phyloP scores from a whole-genome alignment of 2,113 vertebrate species.

The Eubucco bourcierii region DNA sequence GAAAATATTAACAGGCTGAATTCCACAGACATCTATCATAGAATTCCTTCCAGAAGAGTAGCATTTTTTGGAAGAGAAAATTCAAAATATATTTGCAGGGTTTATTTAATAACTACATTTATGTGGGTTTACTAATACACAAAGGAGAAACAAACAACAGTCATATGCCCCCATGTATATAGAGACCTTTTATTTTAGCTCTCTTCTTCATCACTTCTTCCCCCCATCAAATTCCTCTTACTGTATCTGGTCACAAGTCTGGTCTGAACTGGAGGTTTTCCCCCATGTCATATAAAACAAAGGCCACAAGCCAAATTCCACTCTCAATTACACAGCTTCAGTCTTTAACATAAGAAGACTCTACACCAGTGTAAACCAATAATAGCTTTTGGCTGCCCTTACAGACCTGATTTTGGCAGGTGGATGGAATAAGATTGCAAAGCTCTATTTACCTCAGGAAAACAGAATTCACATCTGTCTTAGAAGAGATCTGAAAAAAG shows the following conservation, averaged over 20 bases:
- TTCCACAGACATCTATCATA: not conserved
- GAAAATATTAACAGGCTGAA: not conserved
- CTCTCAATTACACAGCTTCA: slow-evolving; percentile 10
- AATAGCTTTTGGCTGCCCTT: slow-evolving; percentile 52
- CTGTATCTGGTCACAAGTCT: not conserved
- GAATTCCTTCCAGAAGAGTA: no score
- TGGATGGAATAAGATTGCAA: not conserved
- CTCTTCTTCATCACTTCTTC: not conserved
- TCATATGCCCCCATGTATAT: not conserved
- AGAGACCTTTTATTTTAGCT: not conserved
- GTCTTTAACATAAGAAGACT: not conserved
- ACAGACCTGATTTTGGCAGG: not conserved
- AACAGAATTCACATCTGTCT: not conserved
- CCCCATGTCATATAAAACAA: not conserved
- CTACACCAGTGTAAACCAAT: slow-evolving; percentile 19
- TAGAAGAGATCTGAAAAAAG: not conserved
- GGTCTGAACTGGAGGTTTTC: not conserved
- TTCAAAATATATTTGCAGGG: not conserved
- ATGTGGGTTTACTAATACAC: not conserved
- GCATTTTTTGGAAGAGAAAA: not conserved
- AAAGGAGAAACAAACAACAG: not conserved
- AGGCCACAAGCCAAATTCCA: slow-evolving; percentile 30
- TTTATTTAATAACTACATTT: not conserved
- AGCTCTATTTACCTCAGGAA: slow-evolving; percentile 27
- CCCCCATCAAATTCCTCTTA: not conserved